phyloP scores from a whole-genome alignment of 2,113 vertebrate genomes.

The Cairina moschata region DNA sequence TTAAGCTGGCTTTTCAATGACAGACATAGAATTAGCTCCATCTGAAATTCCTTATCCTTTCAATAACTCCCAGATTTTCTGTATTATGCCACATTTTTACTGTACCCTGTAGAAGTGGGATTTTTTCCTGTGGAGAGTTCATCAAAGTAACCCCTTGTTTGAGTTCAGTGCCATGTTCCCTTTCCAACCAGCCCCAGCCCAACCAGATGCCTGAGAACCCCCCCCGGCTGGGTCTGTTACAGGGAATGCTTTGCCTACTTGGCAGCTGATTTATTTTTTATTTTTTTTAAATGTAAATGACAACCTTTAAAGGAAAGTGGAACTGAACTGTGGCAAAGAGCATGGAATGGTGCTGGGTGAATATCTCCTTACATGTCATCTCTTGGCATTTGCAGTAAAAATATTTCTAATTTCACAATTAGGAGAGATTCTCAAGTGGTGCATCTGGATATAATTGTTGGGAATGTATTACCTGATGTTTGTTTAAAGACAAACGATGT shows the following conservation, averaged over 20 bases:
- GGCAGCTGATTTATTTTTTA: not conserved
- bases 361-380: constrained; percentile 38
- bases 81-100: not conserved
- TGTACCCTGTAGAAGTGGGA: not conserved
- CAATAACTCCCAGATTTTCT: constrained; percentile 10
- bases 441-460: constrained; percentile 15
- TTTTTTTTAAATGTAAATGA: constrained; percentile 11
- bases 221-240: not conserved
- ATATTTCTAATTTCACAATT: constrained; percentile 36
- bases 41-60: constrained; percentile 14
- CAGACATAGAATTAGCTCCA: constrained; percentile 28
- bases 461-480: not conserved
- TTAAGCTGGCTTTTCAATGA: constrained; percentile 27
- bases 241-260: constrained; percentile 28
- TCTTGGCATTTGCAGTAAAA: constrained; percentile 51
- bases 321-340: not conserved
- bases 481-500: not conserved
- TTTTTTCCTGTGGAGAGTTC: not conserved
- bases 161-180: constrained; percentile 7
- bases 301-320: constrained; percentile 36
- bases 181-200: constrained; percentile 10
- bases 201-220: constrained; percentile 38
- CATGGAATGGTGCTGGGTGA: not conserved
- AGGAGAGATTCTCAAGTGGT: constrained; percentile 36
- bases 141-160: not conserved